Evolutionary conservation across 2,113 vertebrate genomes (phyloP).

Genomic region (Heterochromis multidens): DNA sequence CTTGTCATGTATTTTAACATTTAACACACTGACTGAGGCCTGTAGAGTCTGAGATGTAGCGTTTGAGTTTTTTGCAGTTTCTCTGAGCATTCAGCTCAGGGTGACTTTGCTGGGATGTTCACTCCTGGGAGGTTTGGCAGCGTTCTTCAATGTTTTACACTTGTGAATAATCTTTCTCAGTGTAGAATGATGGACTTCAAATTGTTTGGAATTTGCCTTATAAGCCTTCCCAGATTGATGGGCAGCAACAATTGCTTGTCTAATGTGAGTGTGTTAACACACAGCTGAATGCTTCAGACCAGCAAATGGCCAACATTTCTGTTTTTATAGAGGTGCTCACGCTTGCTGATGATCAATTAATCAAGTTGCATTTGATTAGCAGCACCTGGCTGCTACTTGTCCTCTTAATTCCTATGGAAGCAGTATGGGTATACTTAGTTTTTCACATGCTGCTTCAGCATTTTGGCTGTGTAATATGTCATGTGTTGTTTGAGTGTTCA

Average conservation of each 20-base stretch:
- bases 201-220: not conserved
- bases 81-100: not conserved
- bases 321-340: not conserved
- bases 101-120: not conserved
- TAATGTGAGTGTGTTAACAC: not conserved
- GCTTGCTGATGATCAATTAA: not conserved
- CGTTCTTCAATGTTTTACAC: not conserved
- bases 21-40: not conserved
- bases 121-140: not conserved
- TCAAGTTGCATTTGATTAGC: not conserved
- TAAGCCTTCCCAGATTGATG: not conserved
- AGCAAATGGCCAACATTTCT: not conserved
- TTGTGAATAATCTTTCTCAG: not conserved
- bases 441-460: no score
- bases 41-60: not conserved
- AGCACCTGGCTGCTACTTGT: not conserved
- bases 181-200: not conserved
- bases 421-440: not conserved
- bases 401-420: not conserved
- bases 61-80: not conserved
- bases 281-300: not conserved
- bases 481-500: not conserved
- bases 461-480: not conserved
- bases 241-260: not conserved
- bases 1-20: not conserved